phyloP scores from a whole-genome alignment of 2,113 vertebrate genomes.

The Rhea americana region DNA sequence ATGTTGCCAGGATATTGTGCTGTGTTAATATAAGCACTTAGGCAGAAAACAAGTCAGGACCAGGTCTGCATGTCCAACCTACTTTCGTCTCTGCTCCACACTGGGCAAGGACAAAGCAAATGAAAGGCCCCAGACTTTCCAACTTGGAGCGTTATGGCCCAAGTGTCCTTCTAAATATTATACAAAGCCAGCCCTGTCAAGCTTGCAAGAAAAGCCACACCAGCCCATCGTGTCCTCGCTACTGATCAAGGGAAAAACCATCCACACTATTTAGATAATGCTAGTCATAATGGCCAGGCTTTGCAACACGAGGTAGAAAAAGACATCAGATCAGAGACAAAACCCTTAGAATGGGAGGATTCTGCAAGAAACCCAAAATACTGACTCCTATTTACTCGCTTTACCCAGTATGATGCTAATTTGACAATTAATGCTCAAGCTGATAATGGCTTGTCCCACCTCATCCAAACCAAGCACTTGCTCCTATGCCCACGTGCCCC shows the following conservation, averaged over 20 bases:
- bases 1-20: neutral
- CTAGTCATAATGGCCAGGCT: neutral
- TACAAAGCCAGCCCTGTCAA: neutral
- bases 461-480: conserved; percentile 38
- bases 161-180: neutral
- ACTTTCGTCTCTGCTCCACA: neutral
- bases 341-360: neutral
- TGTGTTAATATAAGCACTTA: accelerated
- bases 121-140: neutral
- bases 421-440: neutral
- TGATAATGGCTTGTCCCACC: conserved; percentile 38
- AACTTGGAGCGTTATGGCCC: neutral
- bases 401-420: conserved; percentile 28
- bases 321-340: neutral
- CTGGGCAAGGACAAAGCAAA: neutral
- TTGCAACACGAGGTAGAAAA: neutral
- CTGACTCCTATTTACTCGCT: neutral
- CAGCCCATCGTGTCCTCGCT: neutral
- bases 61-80: neutral
- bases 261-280: accelerated
- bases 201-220: neutral
- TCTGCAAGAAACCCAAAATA: neutral
- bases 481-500: neutral
- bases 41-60: neutral
- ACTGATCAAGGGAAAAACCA: neutral